A percentile compares a stretch with the other conserved stretches of the same genome.
Conservation (phyloP, 2,888 invertebrate genomes). For the Ischnura elegans region DNA sequence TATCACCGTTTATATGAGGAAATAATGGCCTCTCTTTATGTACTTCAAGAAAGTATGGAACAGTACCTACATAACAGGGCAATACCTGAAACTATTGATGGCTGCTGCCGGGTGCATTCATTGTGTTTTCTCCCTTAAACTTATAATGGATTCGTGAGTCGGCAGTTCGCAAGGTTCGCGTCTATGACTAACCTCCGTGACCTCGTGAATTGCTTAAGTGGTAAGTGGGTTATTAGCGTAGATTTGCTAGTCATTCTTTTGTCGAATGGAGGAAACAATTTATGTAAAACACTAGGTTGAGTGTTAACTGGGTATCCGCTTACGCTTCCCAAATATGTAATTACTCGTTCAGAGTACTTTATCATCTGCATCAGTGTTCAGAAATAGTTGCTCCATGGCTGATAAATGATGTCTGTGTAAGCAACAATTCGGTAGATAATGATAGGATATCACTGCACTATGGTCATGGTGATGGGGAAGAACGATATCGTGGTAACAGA, state of each 20-base stretch:
- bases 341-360: neutral
- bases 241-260: constrained; percentile 4
- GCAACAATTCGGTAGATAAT: neutral
- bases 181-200: neutral
- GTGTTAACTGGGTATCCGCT: neutral
- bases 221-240: neutral
- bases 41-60: too few relatives aligned
- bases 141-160: neutral
- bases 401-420: neutral
- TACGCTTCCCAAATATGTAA: neutral
- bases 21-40: too few relatives aligned
- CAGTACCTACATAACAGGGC: too few relatives aligned
- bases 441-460: neutral
- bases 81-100: too few relatives aligned
- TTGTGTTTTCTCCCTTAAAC: too few relatives aligned
- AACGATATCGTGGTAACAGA: too few relatives aligned
- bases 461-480: too few relatives aligned
- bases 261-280: neutral
- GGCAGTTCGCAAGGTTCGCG: neutral
- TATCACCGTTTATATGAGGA: too few relatives aligned
- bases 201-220: neutral
- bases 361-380: neutral
- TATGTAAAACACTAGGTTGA: neutral
- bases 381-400: neutral
- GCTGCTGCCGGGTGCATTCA: too few relatives aligned